Percentiles rank a stretch among this genome's conserved stretches.
These are phyloP conservation scores for Xyrichtys novacula DNA, from an alignment of 2,797 vertebrate genomes.

Conservation along the genomic window DNA sequence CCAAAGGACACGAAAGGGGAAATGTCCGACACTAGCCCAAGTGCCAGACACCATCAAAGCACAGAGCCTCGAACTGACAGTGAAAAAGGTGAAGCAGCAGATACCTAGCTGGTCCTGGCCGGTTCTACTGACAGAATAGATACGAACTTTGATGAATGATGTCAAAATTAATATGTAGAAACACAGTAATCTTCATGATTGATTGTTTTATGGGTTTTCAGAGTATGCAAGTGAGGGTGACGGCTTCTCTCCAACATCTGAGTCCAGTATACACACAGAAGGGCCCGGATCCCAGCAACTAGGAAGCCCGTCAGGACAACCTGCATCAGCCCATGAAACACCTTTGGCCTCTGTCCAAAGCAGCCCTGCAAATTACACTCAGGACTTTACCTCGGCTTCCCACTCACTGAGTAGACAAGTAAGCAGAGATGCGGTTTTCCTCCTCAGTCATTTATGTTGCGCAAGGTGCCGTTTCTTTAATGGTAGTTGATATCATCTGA, in stretches of 20 bases:
- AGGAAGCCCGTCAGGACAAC: conserved; percentile 72
- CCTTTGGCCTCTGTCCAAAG: conserved; percentile 65
- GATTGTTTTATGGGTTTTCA: conserved; percentile 62
- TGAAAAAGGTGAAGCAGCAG: conserved; percentile 68
- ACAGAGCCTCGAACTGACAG: conserved; percentile 61
- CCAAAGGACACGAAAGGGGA: conserved; percentile 81
- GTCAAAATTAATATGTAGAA: background rate
- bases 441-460: background rate
- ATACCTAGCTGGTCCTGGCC: background rate
- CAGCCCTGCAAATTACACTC: conserved; percentile 82
- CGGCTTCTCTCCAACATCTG: conserved; percentile 75
- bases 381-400: conserved; percentile 84
- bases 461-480: background rate
- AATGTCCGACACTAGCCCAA: conserved; percentile 76
- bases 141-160: too few species aligned
- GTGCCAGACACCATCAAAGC: conserved; percentile 53
- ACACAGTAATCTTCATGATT: background rate
- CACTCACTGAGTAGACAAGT: conserved; percentile 83
- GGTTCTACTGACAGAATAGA: background rate
- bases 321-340: conserved; percentile 75
- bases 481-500: too few species aligned
- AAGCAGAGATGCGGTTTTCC: conserved; percentile 38
- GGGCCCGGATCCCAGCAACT: conserved; percentile 82
- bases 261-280: conserved; percentile 87
- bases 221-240: conserved; percentile 85